Percentiles rank a stretch among this genome's conserved stretches.
phyloP scores from a whole-genome alignment of 2,113 vertebrate genomes.

The Stictonetta naevosa region DNA sequence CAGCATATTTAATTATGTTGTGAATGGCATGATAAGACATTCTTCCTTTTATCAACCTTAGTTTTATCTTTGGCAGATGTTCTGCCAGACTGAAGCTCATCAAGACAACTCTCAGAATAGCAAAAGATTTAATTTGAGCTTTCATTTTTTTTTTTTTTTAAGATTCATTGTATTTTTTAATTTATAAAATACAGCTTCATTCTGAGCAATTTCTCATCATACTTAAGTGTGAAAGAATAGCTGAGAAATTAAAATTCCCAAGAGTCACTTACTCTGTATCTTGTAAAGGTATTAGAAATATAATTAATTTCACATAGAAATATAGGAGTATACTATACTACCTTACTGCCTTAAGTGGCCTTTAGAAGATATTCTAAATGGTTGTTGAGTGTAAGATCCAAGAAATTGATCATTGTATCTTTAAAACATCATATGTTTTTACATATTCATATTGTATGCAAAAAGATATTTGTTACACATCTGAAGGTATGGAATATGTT shows the following conservation, averaged over 20 bases:
- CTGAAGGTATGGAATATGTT: not conserved
- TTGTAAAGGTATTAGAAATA: not conserved
- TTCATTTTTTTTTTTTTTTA: not conserved
- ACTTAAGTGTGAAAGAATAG: not conserved
- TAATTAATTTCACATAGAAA: constrained; percentile 9
- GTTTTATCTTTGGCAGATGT: not conserved
- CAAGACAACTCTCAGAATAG: not conserved
- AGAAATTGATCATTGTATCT: not conserved
- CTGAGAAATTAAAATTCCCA: not conserved
- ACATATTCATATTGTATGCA: not conserved
- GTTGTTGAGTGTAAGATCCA: not conserved
- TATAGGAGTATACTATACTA: not conserved
- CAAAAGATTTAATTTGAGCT: not conserved
- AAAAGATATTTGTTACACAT: not conserved
- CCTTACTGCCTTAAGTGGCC: not conserved
- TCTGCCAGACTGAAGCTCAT: not conserved
- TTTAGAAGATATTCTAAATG: not conserved
- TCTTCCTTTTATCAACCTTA: not conserved
- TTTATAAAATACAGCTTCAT: not conserved
- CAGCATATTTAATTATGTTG: not conserved
- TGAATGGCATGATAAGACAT: not conserved
- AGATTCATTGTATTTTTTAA: not conserved
- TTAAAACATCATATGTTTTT: not conserved
- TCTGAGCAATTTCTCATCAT: not conserved
- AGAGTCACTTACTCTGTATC: not conserved